Evolutionary conservation across 2,113 vertebrate species (phyloP), one percentile per base, ranked within the genome.

Genomic region (Callospermophilus lateralis): DNA sequence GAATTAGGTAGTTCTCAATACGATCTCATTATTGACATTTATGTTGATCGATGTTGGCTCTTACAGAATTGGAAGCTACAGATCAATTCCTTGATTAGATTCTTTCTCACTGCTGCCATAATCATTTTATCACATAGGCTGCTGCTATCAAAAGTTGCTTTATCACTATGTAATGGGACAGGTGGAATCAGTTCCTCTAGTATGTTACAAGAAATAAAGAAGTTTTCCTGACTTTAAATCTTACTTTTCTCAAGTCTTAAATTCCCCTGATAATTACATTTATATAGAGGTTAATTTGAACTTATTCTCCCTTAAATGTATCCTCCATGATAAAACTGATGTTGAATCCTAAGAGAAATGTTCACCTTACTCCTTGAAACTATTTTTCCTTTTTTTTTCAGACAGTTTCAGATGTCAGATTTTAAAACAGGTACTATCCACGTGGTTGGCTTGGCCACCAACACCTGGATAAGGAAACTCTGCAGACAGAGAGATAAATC

Each of bases 41-140:
- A 98, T 95, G 97, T 97, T 99, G 98, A 99, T 98, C 87, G 61
- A 98, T 98, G 98, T 97, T 98, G 98, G 98, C 98, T 98, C 98
- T 97, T 97, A 98, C 98, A 98, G 98, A 99, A 99, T 98, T 98
- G 98, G 98, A 99, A 98, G 98, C 98, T 98, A 94, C 97, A 98
- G 98, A 98, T 98, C 98, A 99, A 98, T 99, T 98, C 97, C 96
- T 97, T 98, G 98, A 98, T 98, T 99, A 98, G 98, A 99, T 98
- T 98, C 96, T 30, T 97, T 98, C 98, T 98, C 98, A 96, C 97
- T 32, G 96, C 98, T 98, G 98, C 98, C 98, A 98, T 96, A 97
- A 98, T 98, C 98, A 98, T 98, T 99, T 98, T 98, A 98, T 98
- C 98, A 98, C 97, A 97, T 84, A 94, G 97, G 93, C 94, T 97